Evolutionary conservation across 2,113 vertebrate species (phyloP).

Genomic region (Stictonetta naevosa): DNA sequence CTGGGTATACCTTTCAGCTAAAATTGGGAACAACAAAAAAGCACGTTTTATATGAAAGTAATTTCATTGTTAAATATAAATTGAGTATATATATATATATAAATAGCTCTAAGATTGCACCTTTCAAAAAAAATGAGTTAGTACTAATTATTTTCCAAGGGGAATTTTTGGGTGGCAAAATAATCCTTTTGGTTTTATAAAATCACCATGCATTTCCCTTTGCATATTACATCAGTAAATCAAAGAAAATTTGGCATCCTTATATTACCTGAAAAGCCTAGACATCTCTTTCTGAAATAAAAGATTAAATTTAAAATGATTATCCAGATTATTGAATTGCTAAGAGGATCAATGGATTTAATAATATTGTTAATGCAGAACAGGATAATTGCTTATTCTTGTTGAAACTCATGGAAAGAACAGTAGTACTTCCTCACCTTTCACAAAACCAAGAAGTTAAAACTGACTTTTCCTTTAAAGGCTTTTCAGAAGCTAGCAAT

Average conservation of each 20-base stretch:
- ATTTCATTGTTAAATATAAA: background rate
- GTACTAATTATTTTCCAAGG: background rate
- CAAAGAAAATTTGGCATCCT: slow-evolving; percentile 7
- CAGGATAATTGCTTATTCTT: slow-evolving; percentile 37
- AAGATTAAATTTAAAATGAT: slow-evolving; percentile 63
- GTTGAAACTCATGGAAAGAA: background rate
- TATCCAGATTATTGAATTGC: slow-evolving; percentile 54
- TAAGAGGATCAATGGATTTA: slow-evolving; percentile 64
- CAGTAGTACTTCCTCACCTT: background rate
- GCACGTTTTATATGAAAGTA: background rate
- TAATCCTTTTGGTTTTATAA: background rate
- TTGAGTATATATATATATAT: background rate
- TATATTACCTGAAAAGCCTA: background rate
- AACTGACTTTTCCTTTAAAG: background rate
- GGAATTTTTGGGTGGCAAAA: background rate
- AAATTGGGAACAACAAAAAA: background rate
- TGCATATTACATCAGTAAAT: background rate
- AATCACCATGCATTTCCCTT: background rate
- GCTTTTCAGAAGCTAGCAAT: background rate
- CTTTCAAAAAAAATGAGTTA: background rate
- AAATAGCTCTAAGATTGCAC: background rate
- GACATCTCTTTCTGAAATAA: slow-evolving; percentile 3
- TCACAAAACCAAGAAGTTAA: background rate
- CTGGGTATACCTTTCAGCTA: background rate
- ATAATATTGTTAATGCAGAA: slow-evolving; percentile 54